These are phyloP conservation scores for Steatocranus sp. DNA, from an alignment of 2,797 vertebrate species.

Conservation along the genomic window DNA sequence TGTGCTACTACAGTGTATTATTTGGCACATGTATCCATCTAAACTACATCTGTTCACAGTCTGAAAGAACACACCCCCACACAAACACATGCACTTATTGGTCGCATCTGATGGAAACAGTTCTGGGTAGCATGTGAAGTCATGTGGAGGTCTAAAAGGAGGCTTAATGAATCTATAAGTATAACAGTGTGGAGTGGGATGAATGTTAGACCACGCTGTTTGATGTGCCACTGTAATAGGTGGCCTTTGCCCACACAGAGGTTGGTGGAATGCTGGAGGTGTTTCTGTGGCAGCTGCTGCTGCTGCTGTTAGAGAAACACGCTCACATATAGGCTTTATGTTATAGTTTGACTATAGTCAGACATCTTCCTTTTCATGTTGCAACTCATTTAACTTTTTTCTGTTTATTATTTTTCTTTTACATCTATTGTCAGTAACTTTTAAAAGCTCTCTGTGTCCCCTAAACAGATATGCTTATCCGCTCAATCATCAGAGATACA, in stretches of 20 bases:
- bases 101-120: background rate
- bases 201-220: background rate
- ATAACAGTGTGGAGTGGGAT: background rate
- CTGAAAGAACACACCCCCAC: background rate
- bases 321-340: background rate
- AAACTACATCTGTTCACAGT: constrained; percentile 24
- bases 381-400: background rate
- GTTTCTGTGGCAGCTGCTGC: constrained; percentile 9
- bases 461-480: background rate
- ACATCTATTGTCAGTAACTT: background rate
- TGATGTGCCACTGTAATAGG: constrained; percentile 17
- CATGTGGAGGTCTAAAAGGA: constrained; percentile 7
- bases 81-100: background rate
- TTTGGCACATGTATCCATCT: constrained; percentile 15
- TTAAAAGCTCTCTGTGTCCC: background rate
- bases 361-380: background rate
- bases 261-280: background rate
- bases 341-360: background rate
- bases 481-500: background rate
- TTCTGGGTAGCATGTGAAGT: constrained; percentile 1
- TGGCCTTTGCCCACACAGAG: constrained; percentile 4
- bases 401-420: background rate
- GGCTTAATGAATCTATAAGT: constrained; percentile 27
- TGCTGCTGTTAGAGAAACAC: background rate
- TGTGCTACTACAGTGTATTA: background rate